Base-by-base conservation (phyloP, 2,888 invertebrate genomes). In the Amiota communis region DNA sequence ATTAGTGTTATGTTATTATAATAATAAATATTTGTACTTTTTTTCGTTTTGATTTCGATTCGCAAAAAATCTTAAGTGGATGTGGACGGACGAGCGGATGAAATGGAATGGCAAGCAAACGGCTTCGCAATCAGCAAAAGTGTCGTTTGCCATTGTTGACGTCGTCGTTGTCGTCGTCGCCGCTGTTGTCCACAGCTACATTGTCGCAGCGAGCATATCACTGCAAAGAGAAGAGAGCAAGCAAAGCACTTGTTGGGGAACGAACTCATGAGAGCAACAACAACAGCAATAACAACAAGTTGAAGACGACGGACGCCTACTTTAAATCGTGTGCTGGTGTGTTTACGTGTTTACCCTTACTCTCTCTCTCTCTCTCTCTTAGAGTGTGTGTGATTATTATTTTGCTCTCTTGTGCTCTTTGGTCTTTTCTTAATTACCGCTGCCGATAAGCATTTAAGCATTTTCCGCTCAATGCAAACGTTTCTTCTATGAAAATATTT, bases 51-150 rank as follows among this genome's bases (percentile, higher is more conserved):
- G 75, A 73, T 78, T 36, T 36, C 36, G 79, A 59, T 81, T 81
- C 79, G 74, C 77, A 76, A 78, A 78, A 70, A 78, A 77, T 76
- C 74, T 79, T 80, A 59, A 81, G 82, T 86, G 86, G 83, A 84
- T 85, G 84, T 84, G 82, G 84, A 83, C 83, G 86, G 83, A 86
- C 82, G 86, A 86, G 84, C 82, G 84, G 81, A 83, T 85, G 82
- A 82, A 86, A 87, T 87, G 86, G 81, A 81, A 84, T 82, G 84
- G 77, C 80, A 80, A 79, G 80, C 57, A 72, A 71, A 72, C 36
- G 79, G 77, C 83, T 76, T 81, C 82, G 79, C 83, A 84, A 80
- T 56, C 70, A 70, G 48, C 10, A 70, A 65, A 65, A 17, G 65
- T 65, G 48, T 8, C 65, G 36, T 36, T 59, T 59, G 20, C 59